Conservation (phyloP, 2,888 invertebrate genomes). For the Idaea straminata region DNA sequence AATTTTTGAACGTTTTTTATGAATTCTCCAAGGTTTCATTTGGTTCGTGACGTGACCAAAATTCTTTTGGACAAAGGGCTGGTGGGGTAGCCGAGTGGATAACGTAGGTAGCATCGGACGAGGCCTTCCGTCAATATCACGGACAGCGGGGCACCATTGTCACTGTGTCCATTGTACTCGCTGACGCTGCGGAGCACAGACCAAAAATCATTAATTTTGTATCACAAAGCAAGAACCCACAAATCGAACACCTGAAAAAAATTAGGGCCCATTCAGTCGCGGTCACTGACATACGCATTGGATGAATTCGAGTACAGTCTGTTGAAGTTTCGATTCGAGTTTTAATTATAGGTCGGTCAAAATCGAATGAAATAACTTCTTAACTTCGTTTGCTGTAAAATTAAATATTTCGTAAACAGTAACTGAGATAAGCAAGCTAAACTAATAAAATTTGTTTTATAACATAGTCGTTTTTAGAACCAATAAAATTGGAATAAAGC, state of each 20-base stretch:
- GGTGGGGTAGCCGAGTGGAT: conserved; percentile 48
- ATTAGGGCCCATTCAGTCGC: conserved; percentile 67
- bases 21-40: conserved; percentile 65
- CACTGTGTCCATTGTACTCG: conserved; percentile 63
- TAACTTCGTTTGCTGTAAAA: neutral
- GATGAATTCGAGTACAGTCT: conserved; percentile 40
- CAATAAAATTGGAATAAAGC: conserved; percentile 56
- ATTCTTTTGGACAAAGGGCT: conserved; percentile 65
- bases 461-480: conserved; percentile 43
- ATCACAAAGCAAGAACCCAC: conserved; percentile 79
- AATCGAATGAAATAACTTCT: neutral
- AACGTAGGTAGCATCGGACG: conserved; percentile 64
- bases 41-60: conserved; percentile 68
- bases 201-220: conserved; percentile 80
- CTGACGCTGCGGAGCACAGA: conserved; percentile 68
- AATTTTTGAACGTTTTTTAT: too few relatives aligned
- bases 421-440: too few relatives aligned
- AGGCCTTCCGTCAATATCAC: conserved; percentile 72
- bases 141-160: conserved; percentile 79
- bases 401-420: conserved; percentile 13
- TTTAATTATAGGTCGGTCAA: conserved; percentile 56
- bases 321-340: conserved; percentile 58
- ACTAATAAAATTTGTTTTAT: conserved; percentile 23
- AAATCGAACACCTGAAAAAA: conserved; percentile 74
- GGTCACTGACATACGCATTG: conserved; percentile 68